phyloP scores from a whole-genome alignment of 2,113 vertebrate genomes.

The Lontra canadensis region DNA sequence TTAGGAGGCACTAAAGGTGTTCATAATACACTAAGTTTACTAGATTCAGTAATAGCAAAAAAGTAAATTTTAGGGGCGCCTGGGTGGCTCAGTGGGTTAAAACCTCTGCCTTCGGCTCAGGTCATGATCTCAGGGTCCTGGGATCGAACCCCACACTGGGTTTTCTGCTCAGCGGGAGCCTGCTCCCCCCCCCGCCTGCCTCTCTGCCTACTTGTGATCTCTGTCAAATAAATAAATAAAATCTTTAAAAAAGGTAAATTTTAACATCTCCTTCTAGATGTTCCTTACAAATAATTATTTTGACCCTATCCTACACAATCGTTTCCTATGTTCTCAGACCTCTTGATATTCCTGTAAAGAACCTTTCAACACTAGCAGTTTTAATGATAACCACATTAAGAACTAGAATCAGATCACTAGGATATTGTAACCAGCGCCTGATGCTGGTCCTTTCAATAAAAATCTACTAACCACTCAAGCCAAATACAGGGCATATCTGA shows the following conservation, averaged over 20 bases:
- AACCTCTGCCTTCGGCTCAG: too few relatives aligned
- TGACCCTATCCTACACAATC: neutral
- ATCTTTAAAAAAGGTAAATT: neutral
- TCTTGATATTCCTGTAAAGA: neutral
- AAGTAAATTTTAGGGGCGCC: too few relatives aligned
- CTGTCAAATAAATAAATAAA: too few relatives aligned
- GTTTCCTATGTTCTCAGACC: neutral
- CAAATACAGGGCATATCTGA: neutral
- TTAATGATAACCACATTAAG: neutral
- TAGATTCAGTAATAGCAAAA: neutral
- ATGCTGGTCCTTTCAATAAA: neutral
- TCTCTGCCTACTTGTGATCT: too few relatives aligned
- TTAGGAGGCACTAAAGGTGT: neutral
- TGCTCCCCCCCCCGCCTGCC: too few relatives aligned
- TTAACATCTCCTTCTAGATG: neutral
- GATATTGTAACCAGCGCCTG: neutral
- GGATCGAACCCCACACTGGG: too few relatives aligned
- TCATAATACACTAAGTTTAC: neutral
- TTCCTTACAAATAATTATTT: neutral
- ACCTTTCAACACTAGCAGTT: neutral
- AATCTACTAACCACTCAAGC: neutral
- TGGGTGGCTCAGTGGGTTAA: too few relatives aligned
- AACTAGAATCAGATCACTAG: neutral
- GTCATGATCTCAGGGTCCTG: too few relatives aligned
- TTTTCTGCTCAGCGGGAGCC: too few relatives aligned